Evolutionary conservation across 2,888 invertebrate genomes (phyloP), one percentile per base, ranked within the genome.

Genomic region (Abscondita cerata): DNA sequence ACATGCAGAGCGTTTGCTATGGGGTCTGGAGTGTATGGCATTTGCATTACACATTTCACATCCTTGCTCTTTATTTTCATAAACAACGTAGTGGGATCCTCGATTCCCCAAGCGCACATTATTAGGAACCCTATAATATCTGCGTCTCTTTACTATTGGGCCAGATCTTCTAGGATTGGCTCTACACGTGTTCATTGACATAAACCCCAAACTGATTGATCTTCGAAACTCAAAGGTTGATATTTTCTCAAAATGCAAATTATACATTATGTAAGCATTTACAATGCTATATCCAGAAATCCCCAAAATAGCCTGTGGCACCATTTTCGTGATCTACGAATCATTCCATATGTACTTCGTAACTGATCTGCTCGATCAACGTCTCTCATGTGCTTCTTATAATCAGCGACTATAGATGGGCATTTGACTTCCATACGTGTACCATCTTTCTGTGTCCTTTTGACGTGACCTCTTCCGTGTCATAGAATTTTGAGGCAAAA

Each of bases 401-500:
- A n/a, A n/a, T n/a, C 48, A 31, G 16, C 19, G 1, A 48, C 20
- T 5, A 47, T 18, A 13, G 16, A 8, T 2, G 36, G 36, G 12
- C 36, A 18, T 57, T 50, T 38, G 3, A 40, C 50, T 40, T 9
- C 40, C 8, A 54, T 20, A 6, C n/a, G n/a, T n/a, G n/a, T n/a
- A n/a, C n/a, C n/a, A n/a, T n/a, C n/a, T n/a, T n/a, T 55, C 9
- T 47, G 34, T n/a, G 1, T 11, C 25, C 1, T 4, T 1, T n/a
- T 13, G 8, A 47, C 55, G 15, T 38, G 4, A 20, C 31, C 16
- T 44, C 33, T 47, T 47, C 57, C n/a, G 50, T 50, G 11, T 18
- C 41, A 20, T 57, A 40, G 13, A 74, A 76, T 67, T 66, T 73
- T 6, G 75, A 75, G 34, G 67, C 68, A 12, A 75, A 61, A 9